Base-by-base conservation (phyloP, 2,113 vertebrate species). In the Leucopsar rothschildi region DNA sequence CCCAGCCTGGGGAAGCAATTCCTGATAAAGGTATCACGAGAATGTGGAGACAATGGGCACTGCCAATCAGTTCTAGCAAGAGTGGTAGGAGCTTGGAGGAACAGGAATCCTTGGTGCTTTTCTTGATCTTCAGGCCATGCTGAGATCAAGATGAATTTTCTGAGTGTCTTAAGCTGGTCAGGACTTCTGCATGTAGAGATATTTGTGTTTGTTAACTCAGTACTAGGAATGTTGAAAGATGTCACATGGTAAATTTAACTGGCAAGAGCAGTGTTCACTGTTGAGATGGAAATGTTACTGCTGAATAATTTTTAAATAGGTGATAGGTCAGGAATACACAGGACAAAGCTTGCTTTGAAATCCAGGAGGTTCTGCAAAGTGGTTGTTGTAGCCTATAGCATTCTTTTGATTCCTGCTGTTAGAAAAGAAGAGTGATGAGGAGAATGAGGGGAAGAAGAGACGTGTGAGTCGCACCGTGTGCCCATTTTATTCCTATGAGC, bases 401-500 rank as follows among this genome's bases (percentile, higher is more conserved):
- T 44, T 37, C 66, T 71, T 82, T 55, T 86, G 65, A 44, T 31
- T 84, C 73, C 50, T 92, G 28, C 39, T 93, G 71, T 84, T 94
- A 97, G 98, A 98, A 55, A 98, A 89, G 86, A 97, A 97, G 69
- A 96, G 35, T 5, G 52, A 84, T 42, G 95, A 91, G 13, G 98
- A 97, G 37, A 47, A 49, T 0, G 98, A 97, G 42, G 95, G 73
- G 4, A 99, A 98, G 95, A 98, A 97, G 29, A 98, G 97, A 81
- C 97, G 92, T 7, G 94, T 90, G n/a, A 95, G 81, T n/a, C 98
- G 89, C 53, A 28, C 91, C 0, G 77, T 97, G 10, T 99, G 99
- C 92, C 98, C 98, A 1, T 99, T 98, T 94, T 96, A 98, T 39
- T 98, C 96, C 91, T 97, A 98, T 2, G 97, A 98, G 65, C 98